Conservation (phyloP, 1,140 invertebrate genomes). For the Anastatus disparis region DNA sequence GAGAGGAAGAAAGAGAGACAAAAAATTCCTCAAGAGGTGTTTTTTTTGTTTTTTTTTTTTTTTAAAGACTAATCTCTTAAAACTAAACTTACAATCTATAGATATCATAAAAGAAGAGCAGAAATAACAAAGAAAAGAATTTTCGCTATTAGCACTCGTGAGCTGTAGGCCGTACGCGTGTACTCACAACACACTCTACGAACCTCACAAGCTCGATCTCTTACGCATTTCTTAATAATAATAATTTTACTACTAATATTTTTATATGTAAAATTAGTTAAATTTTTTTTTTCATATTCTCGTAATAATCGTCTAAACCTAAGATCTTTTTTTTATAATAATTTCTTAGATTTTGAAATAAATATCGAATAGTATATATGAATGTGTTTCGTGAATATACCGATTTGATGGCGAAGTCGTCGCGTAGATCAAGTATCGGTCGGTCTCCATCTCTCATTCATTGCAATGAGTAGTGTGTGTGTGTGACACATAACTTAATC, state of each 20-base stretch:
- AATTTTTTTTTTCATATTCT: background rate
- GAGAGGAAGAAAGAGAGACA: conserved; percentile 42
- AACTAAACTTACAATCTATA: conserved; percentile 30
- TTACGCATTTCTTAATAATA: conserved; percentile 10
- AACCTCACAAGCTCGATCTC: conserved; percentile 45
- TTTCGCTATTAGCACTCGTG: conserved; percentile 8
- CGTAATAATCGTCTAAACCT: conserved; percentile 21
- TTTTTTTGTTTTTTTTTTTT: conserved; percentile 11
- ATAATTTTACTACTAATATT: background rate
- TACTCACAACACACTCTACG: conserved; percentile 65
- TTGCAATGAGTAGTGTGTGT: conserved; percentile 19
- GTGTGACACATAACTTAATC: background rate
- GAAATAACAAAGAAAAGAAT: conserved; percentile 22
- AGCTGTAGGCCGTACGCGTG: conserved; percentile 55
- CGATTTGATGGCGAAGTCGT: conserved; percentile 59
- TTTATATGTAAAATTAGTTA: background rate
- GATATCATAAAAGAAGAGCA: conserved; percentile 33
- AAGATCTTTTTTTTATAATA: conserved; percentile 54
- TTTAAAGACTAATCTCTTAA: conserved; percentile 33
- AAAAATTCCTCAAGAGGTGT: conserved; percentile 37
- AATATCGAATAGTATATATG: conserved; percentile 40
- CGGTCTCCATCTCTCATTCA: conserved; percentile 32
- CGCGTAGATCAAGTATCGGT: conserved; percentile 48
- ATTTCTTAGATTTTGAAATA: conserved; percentile 33
- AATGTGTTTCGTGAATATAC: conserved; percentile 56